These are phyloP conservation scores for Aleadryas rufinucha DNA, from an alignment of 2,113 vertebrate species.

Conservation along the genomic window DNA sequence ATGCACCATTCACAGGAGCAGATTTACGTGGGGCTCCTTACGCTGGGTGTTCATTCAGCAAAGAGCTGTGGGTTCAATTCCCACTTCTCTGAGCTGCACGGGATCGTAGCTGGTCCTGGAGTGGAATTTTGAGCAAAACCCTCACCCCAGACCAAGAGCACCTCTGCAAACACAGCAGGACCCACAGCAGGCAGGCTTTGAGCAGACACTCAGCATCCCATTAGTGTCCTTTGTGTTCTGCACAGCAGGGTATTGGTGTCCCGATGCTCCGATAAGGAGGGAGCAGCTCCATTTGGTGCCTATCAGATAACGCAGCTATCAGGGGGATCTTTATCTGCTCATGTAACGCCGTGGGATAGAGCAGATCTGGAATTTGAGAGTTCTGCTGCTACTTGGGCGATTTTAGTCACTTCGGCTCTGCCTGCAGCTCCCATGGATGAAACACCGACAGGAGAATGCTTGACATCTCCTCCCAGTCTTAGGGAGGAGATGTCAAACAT, in stretches of 20 bases:
- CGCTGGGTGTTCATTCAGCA: rapidly evolving
- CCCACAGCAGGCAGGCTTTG: too few relatives aligned
- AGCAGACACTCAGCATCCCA: background rate
- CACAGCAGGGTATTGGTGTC: background rate
- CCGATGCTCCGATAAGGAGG: background rate
- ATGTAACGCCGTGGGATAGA: background rate
- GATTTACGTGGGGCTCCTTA: background rate
- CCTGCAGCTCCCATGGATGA: rapidly evolving
- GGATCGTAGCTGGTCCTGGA: background rate
- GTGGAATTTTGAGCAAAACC: background rate
- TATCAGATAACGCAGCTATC: background rate
- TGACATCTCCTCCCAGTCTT: too few relatives aligned
- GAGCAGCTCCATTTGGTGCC: background rate
- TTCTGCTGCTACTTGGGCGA: background rate
- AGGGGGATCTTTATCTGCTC: background rate
- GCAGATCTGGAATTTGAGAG: background rate
- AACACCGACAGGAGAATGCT: background rate
- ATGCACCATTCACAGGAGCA: background rate
- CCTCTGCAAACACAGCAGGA: rapidly evolving
- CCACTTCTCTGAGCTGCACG: rapidly evolving
- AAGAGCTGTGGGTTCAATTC: background rate
- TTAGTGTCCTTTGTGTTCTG: background rate
- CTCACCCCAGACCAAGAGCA: rapidly evolving
- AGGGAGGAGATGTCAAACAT: background rate
- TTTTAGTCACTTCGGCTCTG: background rate